Percentiles rank a stretch among this genome's conserved stretches.
These are phyloP conservation scores for Patella depressa DNA, from an alignment of 2,888 invertebrate genomes.

Conservation along the genomic window DNA sequence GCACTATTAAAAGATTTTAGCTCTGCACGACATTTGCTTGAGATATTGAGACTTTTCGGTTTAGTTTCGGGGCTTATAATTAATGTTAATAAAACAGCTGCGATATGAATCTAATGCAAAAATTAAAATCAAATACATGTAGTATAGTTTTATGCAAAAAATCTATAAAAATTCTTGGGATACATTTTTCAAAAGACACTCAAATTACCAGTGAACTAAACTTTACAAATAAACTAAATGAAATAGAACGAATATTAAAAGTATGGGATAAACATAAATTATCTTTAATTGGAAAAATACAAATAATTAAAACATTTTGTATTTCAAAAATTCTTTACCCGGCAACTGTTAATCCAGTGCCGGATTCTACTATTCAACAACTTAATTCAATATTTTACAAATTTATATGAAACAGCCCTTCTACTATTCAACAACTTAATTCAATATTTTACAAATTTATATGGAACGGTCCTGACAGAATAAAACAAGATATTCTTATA, in stretches of 20 bases:
- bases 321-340: background rate
- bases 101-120: background rate
- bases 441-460: background rate
- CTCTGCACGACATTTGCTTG: background rate
- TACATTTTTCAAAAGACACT: background rate
- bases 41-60: background rate
- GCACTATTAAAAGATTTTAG: background rate
- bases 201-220: background rate
- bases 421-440: background rate
- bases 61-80: background rate
- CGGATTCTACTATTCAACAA: background rate
- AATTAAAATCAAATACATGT: background rate
- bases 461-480: background rate
- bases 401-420: background rate
- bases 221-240: background rate
- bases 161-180: background rate
- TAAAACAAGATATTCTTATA: background rate
- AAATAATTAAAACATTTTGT: slow-evolving; percentile 8
- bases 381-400: background rate
- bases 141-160: background rate
- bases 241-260: background rate
- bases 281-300: slow-evolving; percentile 3
- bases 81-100: slow-evolving; percentile 1
- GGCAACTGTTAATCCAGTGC: background rate
- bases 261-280: background rate